Base-by-base conservation (phyloP, 1,140 invertebrate genomes). In the Euwallacea fornicatus region DNA sequence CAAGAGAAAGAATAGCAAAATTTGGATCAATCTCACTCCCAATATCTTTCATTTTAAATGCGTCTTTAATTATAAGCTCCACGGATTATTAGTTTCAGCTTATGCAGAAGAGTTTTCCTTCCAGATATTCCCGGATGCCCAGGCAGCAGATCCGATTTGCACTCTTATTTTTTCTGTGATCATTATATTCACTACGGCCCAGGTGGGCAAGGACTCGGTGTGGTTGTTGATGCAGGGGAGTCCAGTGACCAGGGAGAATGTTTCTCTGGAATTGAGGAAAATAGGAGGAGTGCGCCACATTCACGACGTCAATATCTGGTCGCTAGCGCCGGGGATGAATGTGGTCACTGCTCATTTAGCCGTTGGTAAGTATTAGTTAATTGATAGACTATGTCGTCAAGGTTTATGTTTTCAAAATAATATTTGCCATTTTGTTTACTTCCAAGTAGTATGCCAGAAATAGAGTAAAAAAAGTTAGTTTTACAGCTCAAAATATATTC, bases 121-220 rank as follows among this genome's bases (percentile, higher is more conserved):
- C 8, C 50, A 72, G 71, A 68, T 75, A 13, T 85, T 91, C 89
- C 91, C 91, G 7, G 81, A 85, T 74, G 91, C 86, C 67, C 90
- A 93, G 80, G 83, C 94, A 59, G 91, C 90, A 53, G 94, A 97
- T 85, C 94, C 94, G 8, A 88, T 96, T 74, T 96, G 94, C 84
- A 96, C 94, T 50, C 88, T 96, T 75, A 77, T 95, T 54, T 97
- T 96, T 85, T 93, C 93, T 16, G 80, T 93, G 10, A 84, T 97
- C 72, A 93, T 96, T 41, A 85, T 97, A 72, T 83, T 88, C 76
- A 95, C 93, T 16, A 95, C 93, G 0, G 81, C 91, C 63, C 85
- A 84, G 61, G 89, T 96, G 21, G 85, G 94, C 42, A 83, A 85
- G 43, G 93, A 96, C 80, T 89, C 92, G 2, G 75, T 93, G 7